These are phyloP conservation scores for Acanthaster planci DNA, from an alignment of 35 echinoderm and acorn worm species.

Conservation along the genomic window DNA sequence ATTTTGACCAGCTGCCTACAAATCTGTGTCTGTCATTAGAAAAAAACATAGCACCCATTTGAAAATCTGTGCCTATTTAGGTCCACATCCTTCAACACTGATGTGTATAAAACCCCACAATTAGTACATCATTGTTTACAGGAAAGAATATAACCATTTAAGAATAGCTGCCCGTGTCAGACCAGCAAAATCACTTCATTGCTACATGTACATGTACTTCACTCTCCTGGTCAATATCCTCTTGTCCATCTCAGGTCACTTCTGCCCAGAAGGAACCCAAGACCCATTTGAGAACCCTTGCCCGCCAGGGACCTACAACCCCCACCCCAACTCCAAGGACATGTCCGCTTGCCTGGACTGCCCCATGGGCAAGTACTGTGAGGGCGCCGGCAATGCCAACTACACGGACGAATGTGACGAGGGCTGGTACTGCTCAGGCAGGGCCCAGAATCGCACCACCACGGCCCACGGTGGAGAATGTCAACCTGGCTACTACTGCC, in stretches of 20 bases:
- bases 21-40: no score
- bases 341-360: conserved; percentile 77
- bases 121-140: no score
- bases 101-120: no score
- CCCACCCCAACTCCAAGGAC: conserved; percentile 50
- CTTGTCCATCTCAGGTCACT: conserved; percentile 61
- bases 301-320: conserved; percentile 88
- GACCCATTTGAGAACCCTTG: conserved; percentile 87
- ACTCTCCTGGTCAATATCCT: not conserved
- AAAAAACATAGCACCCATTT: no score
- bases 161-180: not conserved
- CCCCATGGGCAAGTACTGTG: conserved; percentile 88
- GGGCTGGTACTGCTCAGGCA: conserved; percentile 90
- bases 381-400: conserved; percentile 89
- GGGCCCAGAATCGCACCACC: conserved; percentile 74
- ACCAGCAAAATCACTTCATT: not conserved
- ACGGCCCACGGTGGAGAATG: conserved; percentile 59
- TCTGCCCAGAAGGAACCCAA: conserved; percentile 87
- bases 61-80: no score
- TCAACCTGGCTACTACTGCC: conserved; percentile 60
- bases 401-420: conserved; percentile 92
- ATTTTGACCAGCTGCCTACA: no score
- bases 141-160: no score
- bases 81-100: no score
- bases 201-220: not conserved